Evolutionary conservation across 2,888 invertebrate genomes (phyloP), one percentile per base, ranked within the genome.

Genomic region (Trimorus sp.): DNA sequence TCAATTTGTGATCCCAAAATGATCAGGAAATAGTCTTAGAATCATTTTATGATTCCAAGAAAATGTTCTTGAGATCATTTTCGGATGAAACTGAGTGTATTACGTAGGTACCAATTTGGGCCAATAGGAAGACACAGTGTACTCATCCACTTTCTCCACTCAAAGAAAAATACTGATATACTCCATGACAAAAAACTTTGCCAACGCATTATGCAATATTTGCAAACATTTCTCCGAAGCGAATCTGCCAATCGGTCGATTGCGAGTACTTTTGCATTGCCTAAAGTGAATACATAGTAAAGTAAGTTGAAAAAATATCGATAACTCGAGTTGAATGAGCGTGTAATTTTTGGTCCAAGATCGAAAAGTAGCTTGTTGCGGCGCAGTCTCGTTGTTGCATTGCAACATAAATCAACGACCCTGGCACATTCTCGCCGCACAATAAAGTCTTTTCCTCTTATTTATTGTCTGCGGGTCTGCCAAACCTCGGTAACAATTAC

Each of bases 381-480:
- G 65, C 48, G 70, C 48, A 69, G 71, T 48, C 63, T 66, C 75
- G 79, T 75, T 62, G 63, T 76, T 76, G 69, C 77, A 66, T 58
- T 68, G 76, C 63, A 42, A 68, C 71, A 83, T 83, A 79, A 79
- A 83, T 79, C 83, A 83, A 83, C 73, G 62, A 15, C 38, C 69
- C 77, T 79, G 77, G 77, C 79, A 79, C 79, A 77, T 83, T 79
- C 83, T 79, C 83, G 69, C 73, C 76, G 71, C 73, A 83, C 79
- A 83, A 83, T 83, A 83, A 83, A 83, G 83, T 83, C 83, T 83
- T 83, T 79, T 76, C 79, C 83, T 66, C 79, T 79, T 83, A 83
- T 83, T 83, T 83, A 83, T 83, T 83, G 70, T 83, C 83, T 79
- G 73, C 42, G 78, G 73, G 71, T 66, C 79, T 68, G 79, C 79